Evolutionary conservation across 2,797 vertebrate genomes (phyloP), one percentile per base, ranked within the genome.

Genomic region (Sebastes hopkinsi): DNA sequence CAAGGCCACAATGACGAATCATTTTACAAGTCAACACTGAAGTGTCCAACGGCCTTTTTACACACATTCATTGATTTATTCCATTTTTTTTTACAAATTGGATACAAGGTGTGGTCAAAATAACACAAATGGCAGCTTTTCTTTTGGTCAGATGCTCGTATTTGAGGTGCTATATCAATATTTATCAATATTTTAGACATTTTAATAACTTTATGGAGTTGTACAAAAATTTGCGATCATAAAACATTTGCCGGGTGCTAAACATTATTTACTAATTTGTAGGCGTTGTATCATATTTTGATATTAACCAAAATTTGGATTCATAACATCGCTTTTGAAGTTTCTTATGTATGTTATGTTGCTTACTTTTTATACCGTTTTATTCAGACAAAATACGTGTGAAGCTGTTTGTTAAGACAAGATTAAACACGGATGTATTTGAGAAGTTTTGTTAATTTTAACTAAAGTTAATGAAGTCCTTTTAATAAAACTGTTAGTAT

Each of bases 1-100:
- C 74, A 79, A 90, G 87, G 89, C 91, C 84, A 86, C 85, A 11
- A 55, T 23, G 60, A 81, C 36, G 18, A 78, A 42, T 81, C 82
- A 18, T 60, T 42, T 78, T 23, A 81, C 52, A 83, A 42, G 61
- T 75, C 58, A 75, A 70, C 73, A 58, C 56, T 72, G 27, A 65
- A 34, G 50, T 5, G 50, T 75, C 77, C 34, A 5, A 6, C 12
- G 32, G 42, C 79, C 75, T 58, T 75, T 72, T 72, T 23, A 56
- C 34, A 79, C 80, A 46, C 42, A 65, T 79, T 82, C 77, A 66
- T 50, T 6, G 7, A 65, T 54, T 25, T 58, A 14, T 61, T 70
- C 32, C 16, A 46, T 67, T 22, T 34, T 32, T 23, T 38, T 38
- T 4, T 12, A 58, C 29, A 32, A 55, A 56, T 11, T 23, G 6